Evolutionary conservation across 2,888 invertebrate genomes (phyloP), one percentile per base, ranked within the genome.

Genomic region (Zonitis immaculata): DNA sequence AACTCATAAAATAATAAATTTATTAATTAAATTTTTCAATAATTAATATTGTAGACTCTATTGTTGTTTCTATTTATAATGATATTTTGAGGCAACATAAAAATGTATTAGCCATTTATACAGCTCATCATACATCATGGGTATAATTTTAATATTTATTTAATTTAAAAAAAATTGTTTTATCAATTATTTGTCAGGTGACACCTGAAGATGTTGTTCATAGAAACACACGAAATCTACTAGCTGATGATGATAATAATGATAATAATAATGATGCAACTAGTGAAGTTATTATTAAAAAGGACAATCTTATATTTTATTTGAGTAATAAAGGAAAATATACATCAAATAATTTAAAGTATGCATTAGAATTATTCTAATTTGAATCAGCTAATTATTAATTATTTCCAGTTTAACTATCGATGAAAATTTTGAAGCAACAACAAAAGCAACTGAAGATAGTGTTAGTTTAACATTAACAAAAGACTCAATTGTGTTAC

Each of bases 101-200:
- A 3, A 76, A 80, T 42, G 77, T 84, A 1, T 66, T 84, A 7
- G 82, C 78, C 1, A 54, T 85, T 0, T 84, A 83, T 64, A 85
- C 85, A 0, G 83, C 80, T 0, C 71, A 75, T 26, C 77, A 78
- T 59, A 80, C 82, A 0, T 84, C 85, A 14, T 78, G 78, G 78
- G 75, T 77, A 70, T 58, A 62, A 61, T 25, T 7, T 16, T 14
- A 48, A 22, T 54, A 49, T 32, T 14, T 51, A 18, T 20, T 47
- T 26, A 44, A 25, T 25, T n/a, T n/a, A n/a, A n/a, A n/a, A n/a
- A n/a, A n/a, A n/a, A n/a, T n/a, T n/a, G n/a, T n/a, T n/a, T n/a
- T 16, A 50, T 18, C 32, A 47, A 54, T 42, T 32, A 49, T 44
- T 56, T 48, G 55, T 46, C 50, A 70, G 67, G 63, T 67, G 56